Conservation (phyloP, 2,797 vertebrate genomes). For the Phylloscopus collybita region DNA sequence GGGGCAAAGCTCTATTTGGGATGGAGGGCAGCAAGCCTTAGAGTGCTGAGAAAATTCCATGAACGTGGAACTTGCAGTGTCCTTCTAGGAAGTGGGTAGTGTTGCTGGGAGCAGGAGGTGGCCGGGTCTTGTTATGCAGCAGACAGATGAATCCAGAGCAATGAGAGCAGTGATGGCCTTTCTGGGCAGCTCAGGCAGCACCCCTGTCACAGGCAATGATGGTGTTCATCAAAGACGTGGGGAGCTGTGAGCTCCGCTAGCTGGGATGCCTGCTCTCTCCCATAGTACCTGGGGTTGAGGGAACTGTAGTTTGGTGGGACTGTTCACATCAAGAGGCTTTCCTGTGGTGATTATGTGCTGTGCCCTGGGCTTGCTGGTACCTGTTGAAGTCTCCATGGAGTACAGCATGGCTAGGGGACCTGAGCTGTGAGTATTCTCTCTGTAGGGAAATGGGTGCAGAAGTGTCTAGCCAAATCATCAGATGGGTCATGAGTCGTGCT, state of each 20-base stretch:
- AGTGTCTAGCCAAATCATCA: background rate
- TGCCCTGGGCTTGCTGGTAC: background rate
- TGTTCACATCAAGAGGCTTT: background rate
- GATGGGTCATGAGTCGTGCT: background rate
- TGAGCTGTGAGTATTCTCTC: background rate
- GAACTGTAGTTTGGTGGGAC: background rate
- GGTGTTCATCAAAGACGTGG: accelerated
- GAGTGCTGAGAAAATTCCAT: background rate
- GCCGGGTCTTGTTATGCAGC: accelerated
- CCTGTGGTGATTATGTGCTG: background rate
- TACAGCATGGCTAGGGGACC: background rate
- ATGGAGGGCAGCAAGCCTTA: accelerated
- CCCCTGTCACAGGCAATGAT: accelerated
- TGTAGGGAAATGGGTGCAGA: background rate
- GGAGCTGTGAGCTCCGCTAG: background rate
- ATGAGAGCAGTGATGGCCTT: background rate
- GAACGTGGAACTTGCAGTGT: accelerated
- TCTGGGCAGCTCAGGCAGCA: background rate
- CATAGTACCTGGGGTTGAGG: accelerated
- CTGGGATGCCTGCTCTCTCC: background rate
- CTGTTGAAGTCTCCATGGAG: background rate
- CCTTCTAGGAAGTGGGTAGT: accelerated
- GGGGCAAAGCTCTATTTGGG: background rate
- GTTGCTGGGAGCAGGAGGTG: background rate
- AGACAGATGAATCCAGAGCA: background rate